Percentiles rank a stretch among this genome's conserved stretches.
phyloP scores from a whole-genome alignment of 2,888 invertebrate species.

The Scelioninae gen. 1 region DNA sequence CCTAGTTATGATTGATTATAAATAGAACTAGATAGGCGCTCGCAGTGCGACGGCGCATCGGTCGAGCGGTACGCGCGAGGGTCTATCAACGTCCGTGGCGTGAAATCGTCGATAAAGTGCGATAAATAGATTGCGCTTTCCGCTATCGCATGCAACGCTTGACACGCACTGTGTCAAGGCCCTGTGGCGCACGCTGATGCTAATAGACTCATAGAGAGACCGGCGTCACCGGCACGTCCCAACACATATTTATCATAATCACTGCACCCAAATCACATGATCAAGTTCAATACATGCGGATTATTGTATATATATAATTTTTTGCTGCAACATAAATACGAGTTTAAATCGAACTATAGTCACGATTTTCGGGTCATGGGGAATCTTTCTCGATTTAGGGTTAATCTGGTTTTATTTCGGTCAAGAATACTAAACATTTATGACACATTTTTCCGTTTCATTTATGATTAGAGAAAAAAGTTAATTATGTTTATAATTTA shows the following conservation, averaged over 20 bases:
- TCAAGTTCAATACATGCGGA: slow-evolving; percentile 54
- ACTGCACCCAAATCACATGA: slow-evolving; percentile 52
- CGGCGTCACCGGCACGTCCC: slow-evolving; percentile 73
- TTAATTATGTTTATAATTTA: no score
- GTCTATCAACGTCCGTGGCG: slow-evolving; percentile 73
- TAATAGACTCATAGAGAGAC: slow-evolving; percentile 79
- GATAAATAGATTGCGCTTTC: slow-evolving; percentile 84
- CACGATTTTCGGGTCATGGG: no score
- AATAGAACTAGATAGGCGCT: slow-evolving; percentile 55
- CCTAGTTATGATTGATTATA: slow-evolving; percentile 67
- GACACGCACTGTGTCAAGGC: slow-evolving; percentile 84
- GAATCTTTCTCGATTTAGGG: no score
- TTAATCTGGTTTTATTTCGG: no score
- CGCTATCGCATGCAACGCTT: slow-evolving; percentile 82
- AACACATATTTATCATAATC: slow-evolving; percentile 72
- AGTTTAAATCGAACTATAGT: no score
- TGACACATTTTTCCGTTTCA: no score
- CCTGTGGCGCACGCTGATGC: slow-evolving; percentile 79
- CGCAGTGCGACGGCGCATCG: slow-evolving; percentile 39
- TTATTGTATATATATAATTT: no score
- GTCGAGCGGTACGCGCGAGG: slow-evolving; percentile 60
- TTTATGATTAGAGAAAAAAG: no score
- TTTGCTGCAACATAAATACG: no score
- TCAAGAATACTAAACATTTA: no score
- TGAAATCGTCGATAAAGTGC: slow-evolving; percentile 81